phyloP scores from a whole-genome alignment of 2,888 invertebrate genomes.

The Vesta saturnalis region DNA sequence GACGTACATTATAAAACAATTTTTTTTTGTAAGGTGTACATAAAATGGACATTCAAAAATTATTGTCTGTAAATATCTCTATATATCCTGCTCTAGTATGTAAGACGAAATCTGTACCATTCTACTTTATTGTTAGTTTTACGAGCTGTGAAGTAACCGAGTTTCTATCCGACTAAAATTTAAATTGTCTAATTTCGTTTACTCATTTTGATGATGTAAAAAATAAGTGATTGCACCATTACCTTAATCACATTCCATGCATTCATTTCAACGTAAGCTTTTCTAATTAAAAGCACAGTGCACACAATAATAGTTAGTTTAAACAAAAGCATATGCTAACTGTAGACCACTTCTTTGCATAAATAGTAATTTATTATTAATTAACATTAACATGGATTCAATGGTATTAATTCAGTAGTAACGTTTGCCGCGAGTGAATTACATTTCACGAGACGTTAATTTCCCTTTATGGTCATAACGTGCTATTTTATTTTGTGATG shows the following conservation, averaged over 20 bases:
- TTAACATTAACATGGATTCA: no score
- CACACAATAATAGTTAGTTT: not conserved
- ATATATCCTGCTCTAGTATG: not conserved
- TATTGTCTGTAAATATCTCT: not conserved
- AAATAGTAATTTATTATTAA: no score
- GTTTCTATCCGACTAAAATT: conserved; percentile 11
- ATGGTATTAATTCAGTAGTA: no score
- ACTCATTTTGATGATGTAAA: not conserved
- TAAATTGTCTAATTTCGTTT: conserved; percentile 14
- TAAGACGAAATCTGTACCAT: conserved; percentile 7
- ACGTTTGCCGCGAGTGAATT: no score
- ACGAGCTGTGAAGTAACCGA: conserved; percentile 15
- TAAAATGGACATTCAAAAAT: not conserved
- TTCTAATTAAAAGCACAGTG: not conserved
- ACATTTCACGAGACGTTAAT: no score
- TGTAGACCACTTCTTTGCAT: no score
- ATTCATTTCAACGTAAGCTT: no score
- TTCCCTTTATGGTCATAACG: no score
- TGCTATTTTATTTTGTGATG: no score
- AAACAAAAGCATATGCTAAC: not conserved
- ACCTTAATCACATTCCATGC: not conserved
- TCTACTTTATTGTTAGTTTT: conserved; percentile 12
- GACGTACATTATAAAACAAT: no score
- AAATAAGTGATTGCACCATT: conserved; percentile 1
- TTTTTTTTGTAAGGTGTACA: no score